Percentiles rank a stretch among this genome's conserved stretches.
Conservation (phyloP, 2,888 invertebrate species). For the Saturnia japonica region DNA sequence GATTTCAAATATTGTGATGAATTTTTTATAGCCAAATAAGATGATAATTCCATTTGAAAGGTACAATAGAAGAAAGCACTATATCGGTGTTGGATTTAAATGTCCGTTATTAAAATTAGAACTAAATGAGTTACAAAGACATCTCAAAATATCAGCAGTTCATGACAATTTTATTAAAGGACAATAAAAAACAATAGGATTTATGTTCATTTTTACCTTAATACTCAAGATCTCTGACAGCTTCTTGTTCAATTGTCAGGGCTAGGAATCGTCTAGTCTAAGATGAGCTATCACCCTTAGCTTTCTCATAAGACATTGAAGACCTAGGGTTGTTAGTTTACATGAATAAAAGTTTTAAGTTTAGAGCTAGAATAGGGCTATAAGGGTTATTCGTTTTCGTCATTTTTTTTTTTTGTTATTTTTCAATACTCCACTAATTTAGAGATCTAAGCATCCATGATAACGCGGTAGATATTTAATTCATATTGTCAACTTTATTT, state of each 20-base stretch:
- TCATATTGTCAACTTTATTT: no score
- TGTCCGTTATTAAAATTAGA: not conserved
- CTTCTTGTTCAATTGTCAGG: slow-evolving; percentile 47
- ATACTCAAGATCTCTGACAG: not conserved
- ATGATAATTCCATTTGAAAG: not conserved
- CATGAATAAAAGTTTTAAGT: not conserved
- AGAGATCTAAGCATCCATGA: no score
- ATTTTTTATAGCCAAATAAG: not conserved
- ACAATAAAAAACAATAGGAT: not conserved
- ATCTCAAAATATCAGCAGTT: not conserved
- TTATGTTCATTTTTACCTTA: not conserved
- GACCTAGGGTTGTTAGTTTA: slow-evolving; percentile 8
- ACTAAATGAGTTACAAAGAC: not conserved
- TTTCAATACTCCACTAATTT: no score
- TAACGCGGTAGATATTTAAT: no score
- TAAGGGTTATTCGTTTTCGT: no score
- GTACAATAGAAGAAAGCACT: not conserved
- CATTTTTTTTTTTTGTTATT: no score
- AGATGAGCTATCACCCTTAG: not conserved
- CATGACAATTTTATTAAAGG: not conserved
- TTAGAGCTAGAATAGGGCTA: no score
- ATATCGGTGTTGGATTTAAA: not conserved
- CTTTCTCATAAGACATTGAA: not conserved
- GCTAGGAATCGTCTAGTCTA: slow-evolving; percentile 24
- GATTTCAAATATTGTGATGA: not conserved